phyloP scores from a whole-genome alignment of 2,888 invertebrate species.

The Chironomus tentans region DNA sequence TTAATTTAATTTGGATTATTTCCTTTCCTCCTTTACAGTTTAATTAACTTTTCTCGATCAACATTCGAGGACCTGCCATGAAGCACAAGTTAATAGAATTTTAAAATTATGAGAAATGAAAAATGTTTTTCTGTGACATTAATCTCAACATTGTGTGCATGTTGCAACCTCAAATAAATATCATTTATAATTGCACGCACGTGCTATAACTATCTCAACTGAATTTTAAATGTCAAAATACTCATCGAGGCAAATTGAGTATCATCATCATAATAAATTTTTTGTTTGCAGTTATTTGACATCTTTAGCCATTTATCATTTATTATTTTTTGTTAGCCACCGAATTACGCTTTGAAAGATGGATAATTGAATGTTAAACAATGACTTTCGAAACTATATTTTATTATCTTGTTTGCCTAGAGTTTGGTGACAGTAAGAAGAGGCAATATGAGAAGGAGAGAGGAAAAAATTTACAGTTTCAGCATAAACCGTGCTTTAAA shows the following conservation, averaged over 20 bases:
- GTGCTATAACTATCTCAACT: neutral
- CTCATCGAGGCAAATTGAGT: neutral
- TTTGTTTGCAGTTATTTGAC: neutral
- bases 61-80: neutral
- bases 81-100: neutral
- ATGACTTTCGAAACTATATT: neutral
- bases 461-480: neutral
- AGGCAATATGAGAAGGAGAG: neutral
- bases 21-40: neutral
- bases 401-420: neutral
- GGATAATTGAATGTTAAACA: neutral
- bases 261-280: neutral
- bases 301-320: neutral
- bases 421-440: neutral
- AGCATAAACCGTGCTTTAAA: too few relatives aligned
- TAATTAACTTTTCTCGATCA: neutral
- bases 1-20: conserved; percentile 16
- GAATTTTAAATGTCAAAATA: neutral
- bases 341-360: neutral
- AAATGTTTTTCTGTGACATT: neutral
- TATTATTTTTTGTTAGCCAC: neutral
- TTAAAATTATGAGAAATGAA: neutral
- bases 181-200: neutral
- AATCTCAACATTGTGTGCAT: neutral
- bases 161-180: neutral